A percentile compares a stretch with the other conserved stretches of the same genome.
phyloP scores from a whole-genome alignment of 1,140 invertebrate species.

The Pissodes strobi region DNA sequence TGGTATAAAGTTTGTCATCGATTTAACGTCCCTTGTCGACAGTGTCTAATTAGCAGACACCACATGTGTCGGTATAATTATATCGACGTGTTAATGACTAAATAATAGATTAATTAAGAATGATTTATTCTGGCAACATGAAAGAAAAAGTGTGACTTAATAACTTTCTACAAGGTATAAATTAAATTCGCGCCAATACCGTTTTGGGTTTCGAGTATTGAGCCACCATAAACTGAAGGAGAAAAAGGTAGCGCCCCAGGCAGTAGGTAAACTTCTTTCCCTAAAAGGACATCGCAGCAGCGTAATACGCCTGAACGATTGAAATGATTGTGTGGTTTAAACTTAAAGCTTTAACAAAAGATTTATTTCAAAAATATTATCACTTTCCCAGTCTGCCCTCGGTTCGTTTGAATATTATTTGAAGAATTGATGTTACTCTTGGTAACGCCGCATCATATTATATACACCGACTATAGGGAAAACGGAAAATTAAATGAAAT shows the following conservation, averaged over 20 bases:
- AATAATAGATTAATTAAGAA: conserved; percentile 34
- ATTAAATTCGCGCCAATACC: conserved; percentile 36
- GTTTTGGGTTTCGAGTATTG: conserved; percentile 26
- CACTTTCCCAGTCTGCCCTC: too few species aligned
- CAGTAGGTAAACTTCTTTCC: conserved; percentile 41
- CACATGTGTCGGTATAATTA: conserved; percentile 24
- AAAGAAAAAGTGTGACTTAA: conserved; percentile 26
- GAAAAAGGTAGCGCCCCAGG: conserved; percentile 28
- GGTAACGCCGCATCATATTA: too few species aligned
- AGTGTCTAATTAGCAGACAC: conserved; percentile 20
- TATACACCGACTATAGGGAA: too few species aligned
- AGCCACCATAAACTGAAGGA: conserved; percentile 21
- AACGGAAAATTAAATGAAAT: too few species aligned
- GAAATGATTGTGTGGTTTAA: conserved; percentile 25
- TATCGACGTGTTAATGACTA: conserved; percentile 28
- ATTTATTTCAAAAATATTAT: neutral
- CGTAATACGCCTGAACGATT: conserved; percentile 33
- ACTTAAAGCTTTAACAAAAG: conserved; percentile 14
- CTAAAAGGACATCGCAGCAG: conserved; percentile 33
- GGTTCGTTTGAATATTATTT: too few species aligned
- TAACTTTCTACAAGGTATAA: conserved; percentile 33
- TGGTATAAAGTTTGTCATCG: too few species aligned
- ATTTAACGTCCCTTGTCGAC: neutral
- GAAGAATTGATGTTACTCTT: too few species aligned
- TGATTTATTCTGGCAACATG: conserved; percentile 18